These are phyloP conservation scores for Athetis lepigone DNA, from an alignment of 2,888 invertebrate genomes.

Conservation along the genomic window DNA sequence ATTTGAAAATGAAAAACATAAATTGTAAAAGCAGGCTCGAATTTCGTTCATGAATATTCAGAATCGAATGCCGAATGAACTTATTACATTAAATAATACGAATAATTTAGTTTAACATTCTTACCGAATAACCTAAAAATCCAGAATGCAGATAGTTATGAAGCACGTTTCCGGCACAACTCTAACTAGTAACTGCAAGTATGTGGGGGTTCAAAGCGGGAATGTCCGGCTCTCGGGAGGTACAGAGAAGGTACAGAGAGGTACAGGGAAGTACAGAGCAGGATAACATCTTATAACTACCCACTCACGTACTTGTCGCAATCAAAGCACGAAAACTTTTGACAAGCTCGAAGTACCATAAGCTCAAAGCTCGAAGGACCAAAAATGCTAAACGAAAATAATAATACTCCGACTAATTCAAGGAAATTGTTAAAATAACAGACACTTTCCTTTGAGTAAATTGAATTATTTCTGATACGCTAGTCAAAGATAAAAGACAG, in stretches of 20 bases:
- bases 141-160: constrained; percentile 35
- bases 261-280: background rate
- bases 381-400: background rate
- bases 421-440: background rate
- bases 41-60: too few species aligned
- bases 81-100: too few species aligned
- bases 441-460: background rate
- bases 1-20: too few species aligned
- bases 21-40: too few species aligned
- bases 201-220: constrained; percentile 36
- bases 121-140: background rate
- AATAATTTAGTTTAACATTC: too few species aligned
- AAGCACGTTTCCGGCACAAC: constrained; percentile 13
- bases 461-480: background rate
- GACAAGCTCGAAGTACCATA: background rate
- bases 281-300: constrained; percentile 5
- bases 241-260: background rate
- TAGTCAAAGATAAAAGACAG: too few species aligned
- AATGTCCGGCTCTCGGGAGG: constrained; percentile 28
- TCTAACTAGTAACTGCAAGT: constrained; percentile 20
- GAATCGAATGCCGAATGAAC: too few species aligned
- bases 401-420: background rate
- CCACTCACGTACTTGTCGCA: constrained; percentile 9
- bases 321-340: background rate
- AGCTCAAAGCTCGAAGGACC: background rate